Evolutionary conservation across 1,140 invertebrate species (phyloP).

Genomic region (Anastrepha ludens): DNA sequence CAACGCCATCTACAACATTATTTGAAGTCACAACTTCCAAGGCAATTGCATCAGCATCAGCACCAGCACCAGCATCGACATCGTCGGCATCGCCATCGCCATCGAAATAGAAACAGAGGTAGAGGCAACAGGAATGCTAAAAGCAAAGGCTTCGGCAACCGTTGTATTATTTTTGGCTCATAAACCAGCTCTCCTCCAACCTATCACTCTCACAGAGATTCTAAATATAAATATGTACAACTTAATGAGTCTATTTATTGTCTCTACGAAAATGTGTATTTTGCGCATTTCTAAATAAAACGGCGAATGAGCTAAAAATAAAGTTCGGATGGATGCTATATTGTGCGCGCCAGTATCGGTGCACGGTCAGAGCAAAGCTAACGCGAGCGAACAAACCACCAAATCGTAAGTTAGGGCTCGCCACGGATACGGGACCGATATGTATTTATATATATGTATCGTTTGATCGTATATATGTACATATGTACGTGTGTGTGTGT

Average conservation of each 20-base stretch:
- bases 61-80: background rate
- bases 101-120: background rate
- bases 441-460: background rate
- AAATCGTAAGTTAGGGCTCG: conserved; percentile 35
- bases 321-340: conserved; percentile 50
- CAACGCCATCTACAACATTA: conserved; percentile 1
- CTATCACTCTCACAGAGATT: conserved; percentile 52
- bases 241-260: conserved; percentile 74
- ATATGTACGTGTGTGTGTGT: background rate
- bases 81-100: background rate
- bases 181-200: conserved; percentile 46
- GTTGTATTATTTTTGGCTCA: conserved; percentile 54
- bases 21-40: background rate
- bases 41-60: conserved; percentile 46
- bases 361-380: background rate
- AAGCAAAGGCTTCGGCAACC: conserved; percentile 39
- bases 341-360: conserved; percentile 17
- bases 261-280: conserved; percentile 74
- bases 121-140: conserved; percentile 22
- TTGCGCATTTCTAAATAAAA: conserved; percentile 71
- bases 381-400: background rate
- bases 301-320: conserved; percentile 64
- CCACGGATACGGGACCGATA: conserved; percentile 45
- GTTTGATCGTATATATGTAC: background rate
- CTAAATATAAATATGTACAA: conserved; percentile 73